phyloP scores from a whole-genome alignment of 1,140 invertebrate genomes.

The Sitophilus oryzae region DNA sequence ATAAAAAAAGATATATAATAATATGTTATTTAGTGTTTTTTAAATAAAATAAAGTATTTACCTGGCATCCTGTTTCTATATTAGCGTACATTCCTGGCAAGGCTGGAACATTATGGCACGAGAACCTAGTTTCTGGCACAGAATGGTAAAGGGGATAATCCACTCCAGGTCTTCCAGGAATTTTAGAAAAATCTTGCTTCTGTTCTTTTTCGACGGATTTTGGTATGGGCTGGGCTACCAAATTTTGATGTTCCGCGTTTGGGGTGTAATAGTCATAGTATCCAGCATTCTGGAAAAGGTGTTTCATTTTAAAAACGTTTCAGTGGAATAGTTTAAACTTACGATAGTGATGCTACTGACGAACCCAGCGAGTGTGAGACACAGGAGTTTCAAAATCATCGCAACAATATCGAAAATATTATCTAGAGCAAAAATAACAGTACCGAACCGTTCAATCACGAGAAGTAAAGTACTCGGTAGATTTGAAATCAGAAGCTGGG shows the following conservation, averaged over 20 bases:
- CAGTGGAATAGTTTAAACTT: slow-evolving; percentile 8
- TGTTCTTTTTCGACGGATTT: slow-evolving; percentile 47
- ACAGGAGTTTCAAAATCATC: slow-evolving; percentile 1
- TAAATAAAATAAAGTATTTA: slow-evolving; percentile 38
- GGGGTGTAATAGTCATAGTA: slow-evolving; percentile 6
- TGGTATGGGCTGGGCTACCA: slow-evolving; percentile 19
- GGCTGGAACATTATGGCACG: slow-evolving; percentile 66
- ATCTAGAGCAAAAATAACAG: not conserved
- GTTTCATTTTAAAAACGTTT: not conserved
- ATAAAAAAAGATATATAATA: not conserved
- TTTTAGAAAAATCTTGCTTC: slow-evolving; percentile 68
- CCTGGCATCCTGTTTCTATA: slow-evolving; percentile 79
- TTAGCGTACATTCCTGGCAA: slow-evolving; percentile 82
- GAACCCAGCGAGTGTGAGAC: not conserved
- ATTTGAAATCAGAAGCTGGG: slow-evolving; percentile 11
- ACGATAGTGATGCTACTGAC: slow-evolving; percentile 17
- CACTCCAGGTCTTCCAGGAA: slow-evolving; percentile 68
- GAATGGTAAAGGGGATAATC: slow-evolving; percentile 72
- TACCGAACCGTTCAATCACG: slow-evolving; percentile 11
- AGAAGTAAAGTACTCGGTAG: slow-evolving; percentile 5
- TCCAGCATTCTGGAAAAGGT: slow-evolving; percentile 15
- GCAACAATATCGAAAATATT: slow-evolving; percentile 5
- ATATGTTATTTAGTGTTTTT: not conserved
- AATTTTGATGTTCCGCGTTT: slow-evolving; percentile 8
- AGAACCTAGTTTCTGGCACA: slow-evolving; percentile 72